Conservation (phyloP, 2,797 vertebrate species). For the Scleropages formosus region DNA sequence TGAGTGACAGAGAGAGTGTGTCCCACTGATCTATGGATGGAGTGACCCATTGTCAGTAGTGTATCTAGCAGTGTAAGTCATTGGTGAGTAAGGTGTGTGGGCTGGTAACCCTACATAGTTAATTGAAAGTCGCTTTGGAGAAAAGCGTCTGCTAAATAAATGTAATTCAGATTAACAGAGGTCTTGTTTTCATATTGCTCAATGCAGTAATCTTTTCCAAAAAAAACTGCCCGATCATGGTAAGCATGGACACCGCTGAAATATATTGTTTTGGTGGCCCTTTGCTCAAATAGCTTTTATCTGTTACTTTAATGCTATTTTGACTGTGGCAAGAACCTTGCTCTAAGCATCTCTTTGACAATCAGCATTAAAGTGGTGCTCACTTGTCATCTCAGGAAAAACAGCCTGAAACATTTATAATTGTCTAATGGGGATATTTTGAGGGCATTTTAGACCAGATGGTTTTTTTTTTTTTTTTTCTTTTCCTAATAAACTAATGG, state of each 20-base stretch:
- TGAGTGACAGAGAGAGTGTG: too few species aligned
- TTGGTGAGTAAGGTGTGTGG: too few species aligned
- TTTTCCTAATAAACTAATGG: too few species aligned
- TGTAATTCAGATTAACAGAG: too few species aligned
- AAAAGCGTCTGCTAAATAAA: too few species aligned
- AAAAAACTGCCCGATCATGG: too few species aligned
- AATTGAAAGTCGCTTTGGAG: too few species aligned
- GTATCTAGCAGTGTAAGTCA: too few species aligned
- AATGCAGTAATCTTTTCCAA: background rate
- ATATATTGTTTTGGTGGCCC: background rate
- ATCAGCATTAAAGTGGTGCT: background rate
- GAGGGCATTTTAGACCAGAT: slow-evolving; percentile 24
- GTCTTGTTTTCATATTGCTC: slow-evolving; percentile 23
- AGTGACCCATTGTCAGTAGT: too few species aligned
- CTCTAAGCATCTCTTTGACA: slow-evolving; percentile 39
- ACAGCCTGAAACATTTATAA: background rate
- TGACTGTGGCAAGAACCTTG: slow-evolving; percentile 46
- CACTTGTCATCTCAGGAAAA: background rate
- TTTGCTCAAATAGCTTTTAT: background rate
- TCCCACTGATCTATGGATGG: too few species aligned
- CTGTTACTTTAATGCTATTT: slow-evolving; percentile 27
- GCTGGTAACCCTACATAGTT: too few species aligned
- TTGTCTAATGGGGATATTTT: slow-evolving; percentile 21
- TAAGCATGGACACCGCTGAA: background rate
- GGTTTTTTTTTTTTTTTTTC: background rate